Evolutionary conservation across 1,140 invertebrate genomes (phyloP).

Genomic region (Drosophila saltans): DNA sequence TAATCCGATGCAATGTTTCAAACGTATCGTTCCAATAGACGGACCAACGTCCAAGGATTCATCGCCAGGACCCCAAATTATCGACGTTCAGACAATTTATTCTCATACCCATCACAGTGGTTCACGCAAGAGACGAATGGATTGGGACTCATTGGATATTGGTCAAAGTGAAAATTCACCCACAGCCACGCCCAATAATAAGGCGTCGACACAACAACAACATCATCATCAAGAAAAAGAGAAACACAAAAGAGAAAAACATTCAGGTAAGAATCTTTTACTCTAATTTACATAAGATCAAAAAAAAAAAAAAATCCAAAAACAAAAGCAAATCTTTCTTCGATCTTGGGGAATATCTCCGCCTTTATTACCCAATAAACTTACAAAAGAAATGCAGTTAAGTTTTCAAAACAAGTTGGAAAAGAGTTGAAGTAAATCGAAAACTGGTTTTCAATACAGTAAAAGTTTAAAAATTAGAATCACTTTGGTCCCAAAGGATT

Average conservation of each 20-base stretch:
- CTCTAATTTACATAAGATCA: background rate
- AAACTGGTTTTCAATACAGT: background rate
- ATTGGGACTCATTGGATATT: conserved; percentile 83
- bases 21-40: conserved; percentile 59
- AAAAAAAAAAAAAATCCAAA: background rate
- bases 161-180: conserved; percentile 80
- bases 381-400: background rate
- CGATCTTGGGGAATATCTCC: too few relatives aligned
- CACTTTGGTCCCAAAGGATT: too few relatives aligned
- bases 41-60: conserved; percentile 73
- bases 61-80: conserved; percentile 77
- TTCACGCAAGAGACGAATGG: conserved; percentile 83
- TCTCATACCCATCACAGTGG: conserved; percentile 55
- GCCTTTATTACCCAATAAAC: background rate
- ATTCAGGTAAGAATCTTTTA: conserved; percentile 57
- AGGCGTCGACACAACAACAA: conserved; percentile 47
- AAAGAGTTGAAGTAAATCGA: too few relatives aligned
- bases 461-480: too few relatives aligned
- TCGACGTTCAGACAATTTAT: conserved; percentile 82
- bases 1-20: conserved; percentile 45
- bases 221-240: conserved; percentile 68
- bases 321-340: background rate
- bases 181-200: conserved; percentile 61
- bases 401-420: background rate
- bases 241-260: conserved; percentile 77